Conservation (phyloP, 2,113 vertebrate species). For the Polyodon spathula region DNA sequence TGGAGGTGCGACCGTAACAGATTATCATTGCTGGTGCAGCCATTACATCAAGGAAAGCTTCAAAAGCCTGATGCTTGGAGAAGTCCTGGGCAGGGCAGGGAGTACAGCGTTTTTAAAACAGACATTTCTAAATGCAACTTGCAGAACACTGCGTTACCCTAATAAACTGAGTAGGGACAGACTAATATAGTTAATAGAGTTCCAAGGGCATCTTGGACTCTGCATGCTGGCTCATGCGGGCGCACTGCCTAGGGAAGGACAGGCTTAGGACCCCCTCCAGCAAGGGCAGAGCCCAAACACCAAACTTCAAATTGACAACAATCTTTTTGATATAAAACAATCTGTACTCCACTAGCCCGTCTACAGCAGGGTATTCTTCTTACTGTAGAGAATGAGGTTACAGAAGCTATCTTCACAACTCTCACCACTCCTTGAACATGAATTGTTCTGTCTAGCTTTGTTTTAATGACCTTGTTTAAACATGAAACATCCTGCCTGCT, state of each 20-base stretch:
- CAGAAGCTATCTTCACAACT: too few relatives aligned
- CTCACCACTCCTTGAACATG: too few relatives aligned
- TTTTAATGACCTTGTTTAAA: too few relatives aligned
- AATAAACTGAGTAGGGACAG: constrained; percentile 43
- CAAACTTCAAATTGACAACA: constrained; percentile 59
- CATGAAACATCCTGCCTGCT: too few relatives aligned
- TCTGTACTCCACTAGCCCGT: constrained; percentile 62
- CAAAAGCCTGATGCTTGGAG: constrained; percentile 16
- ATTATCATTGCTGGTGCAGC: constrained; percentile 57
- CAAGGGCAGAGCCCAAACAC: constrained; percentile 56
- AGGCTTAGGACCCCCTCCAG: constrained; percentile 44
- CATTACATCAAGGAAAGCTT: constrained; percentile 20
- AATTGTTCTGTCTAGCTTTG: too few relatives aligned
- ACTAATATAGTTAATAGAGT: constrained; percentile 50
- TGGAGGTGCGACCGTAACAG: constrained; percentile 38
- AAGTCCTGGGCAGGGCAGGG: too few relatives aligned
- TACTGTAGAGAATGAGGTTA: too few relatives aligned
- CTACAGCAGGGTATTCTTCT: constrained; percentile 27
- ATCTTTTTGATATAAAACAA: constrained; percentile 67
- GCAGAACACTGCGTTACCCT: constrained; percentile 21
- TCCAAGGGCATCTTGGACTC: constrained; percentile 50
- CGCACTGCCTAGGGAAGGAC: constrained; percentile 31
- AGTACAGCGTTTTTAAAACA: too few relatives aligned
- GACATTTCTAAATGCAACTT: too few relatives aligned
- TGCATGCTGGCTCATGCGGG: constrained; percentile 35